Percentiles rank a stretch among this genome's conserved stretches.
Conservation (phyloP, 2,113 vertebrate species). For the Eptesicus fuscus region DNA sequence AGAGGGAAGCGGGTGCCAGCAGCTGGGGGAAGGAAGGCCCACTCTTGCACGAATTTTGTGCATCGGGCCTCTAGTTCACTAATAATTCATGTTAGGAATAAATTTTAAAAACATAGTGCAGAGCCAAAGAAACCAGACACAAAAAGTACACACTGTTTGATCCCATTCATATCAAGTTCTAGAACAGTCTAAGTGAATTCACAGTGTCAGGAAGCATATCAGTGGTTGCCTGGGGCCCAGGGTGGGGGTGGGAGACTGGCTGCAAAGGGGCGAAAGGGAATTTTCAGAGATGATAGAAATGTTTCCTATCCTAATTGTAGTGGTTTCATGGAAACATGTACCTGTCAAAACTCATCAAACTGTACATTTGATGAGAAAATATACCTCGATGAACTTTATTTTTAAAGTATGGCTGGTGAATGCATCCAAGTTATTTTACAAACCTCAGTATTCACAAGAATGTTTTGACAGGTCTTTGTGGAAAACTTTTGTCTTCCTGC, state of each 20-base stretch:
- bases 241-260: background rate
- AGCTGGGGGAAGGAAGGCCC: no score
- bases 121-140: background rate
- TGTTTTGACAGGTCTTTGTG: background rate
- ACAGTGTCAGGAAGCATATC: background rate
- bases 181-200: background rate
- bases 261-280: background rate
- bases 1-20: no score
- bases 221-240: background rate
- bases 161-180: background rate
- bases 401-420: background rate
- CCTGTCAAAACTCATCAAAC: conserved; percentile 19
- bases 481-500: background rate
- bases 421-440: background rate
- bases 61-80: background rate
- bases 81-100: background rate
- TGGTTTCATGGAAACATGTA: background rate
- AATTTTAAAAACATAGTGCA: background rate
- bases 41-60: no score
- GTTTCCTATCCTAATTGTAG: background rate
- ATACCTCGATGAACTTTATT: background rate
- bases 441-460: background rate
- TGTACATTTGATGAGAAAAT: background rate
- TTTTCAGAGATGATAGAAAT: background rate
- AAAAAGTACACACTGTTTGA: background rate